Base-by-base conservation (phyloP, 2,888 invertebrate genomes). In the Hanleya hanleyi region DNA sequence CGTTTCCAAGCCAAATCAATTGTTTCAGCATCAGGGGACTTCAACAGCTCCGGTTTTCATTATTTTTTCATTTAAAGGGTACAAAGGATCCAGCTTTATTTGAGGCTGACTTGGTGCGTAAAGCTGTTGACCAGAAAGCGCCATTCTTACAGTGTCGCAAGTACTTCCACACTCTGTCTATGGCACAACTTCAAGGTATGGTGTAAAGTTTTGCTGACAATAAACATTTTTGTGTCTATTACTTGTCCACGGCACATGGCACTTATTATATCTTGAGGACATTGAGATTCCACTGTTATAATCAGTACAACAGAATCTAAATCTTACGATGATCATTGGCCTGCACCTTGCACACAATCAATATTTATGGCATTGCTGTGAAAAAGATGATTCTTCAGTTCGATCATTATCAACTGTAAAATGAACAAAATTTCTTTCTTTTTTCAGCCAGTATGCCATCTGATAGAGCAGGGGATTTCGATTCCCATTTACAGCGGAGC, bases 101-200 rank as follows among this genome's bases (percentile, higher is more conserved):
- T 76, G 81, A 87, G 57, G 83, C 86, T 12, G 82, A 85, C 35
- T 78, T 87, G 74, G 83, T 90, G 12, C 81, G 85, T 26, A 73
- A 86, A 67, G 90, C 90, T 26, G 81, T 79, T 37, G 86, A 87
- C 67, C 72, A 86, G 70, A 87, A 87, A 65, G 88, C 89, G 18
- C 88, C 89, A 1, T 90, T 90, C 73, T 80, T 90, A 26, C 90
- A 90, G 80, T 90, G 90, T 77, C 82, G 84, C 71, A 89, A 89
- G 69, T 86, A 83, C 74, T 90, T 90, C 82, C 90, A 90, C 78
- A 86, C 87, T 49, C 81, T 90, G 15, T 85, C 89, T 4, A 83
- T 90, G 80, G 78, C 83, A 9, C 88, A 89, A 73, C 78, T 90
- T 33, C 86, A 86, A 67, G 86, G 89, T 89, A 73, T 69, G 75